Conservation (phyloP, 2,113 vertebrate genomes). For the Ochotona princeps region DNA sequence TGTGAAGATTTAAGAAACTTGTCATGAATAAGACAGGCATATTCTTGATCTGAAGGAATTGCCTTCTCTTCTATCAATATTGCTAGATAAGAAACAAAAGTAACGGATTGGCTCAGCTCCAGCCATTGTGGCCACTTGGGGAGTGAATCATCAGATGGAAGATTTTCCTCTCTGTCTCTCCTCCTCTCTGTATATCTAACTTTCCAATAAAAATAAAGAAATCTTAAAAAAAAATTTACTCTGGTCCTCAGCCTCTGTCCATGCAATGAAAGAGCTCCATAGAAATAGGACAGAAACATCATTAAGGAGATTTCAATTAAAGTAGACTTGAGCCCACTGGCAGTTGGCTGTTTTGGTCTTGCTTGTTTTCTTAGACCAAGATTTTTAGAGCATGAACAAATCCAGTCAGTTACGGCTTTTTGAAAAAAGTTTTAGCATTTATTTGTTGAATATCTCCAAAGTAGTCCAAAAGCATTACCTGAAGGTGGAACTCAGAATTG, state of each 20-base stretch:
- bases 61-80: background rate
- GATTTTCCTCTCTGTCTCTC: too few species aligned
- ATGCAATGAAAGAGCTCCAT: background rate
- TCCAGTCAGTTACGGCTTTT: conserved; percentile 8
- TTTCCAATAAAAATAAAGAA: too few species aligned
- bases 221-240: background rate
- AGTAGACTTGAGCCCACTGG: background rate
- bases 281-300: background rate
- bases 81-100: background rate
- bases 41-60: background rate
- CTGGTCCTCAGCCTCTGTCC: background rate
- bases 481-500: conserved; percentile 73
- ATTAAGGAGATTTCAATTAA: background rate
- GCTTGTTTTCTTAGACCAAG: conserved; percentile 3
- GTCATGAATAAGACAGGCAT: background rate
- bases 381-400: conserved; percentile 68
- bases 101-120: background rate
- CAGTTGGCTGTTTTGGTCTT: background rate
- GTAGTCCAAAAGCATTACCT: conserved; percentile 70
- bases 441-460: conserved; percentile 78
- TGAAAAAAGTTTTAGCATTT: conserved; percentile 69
- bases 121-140: too few species aligned
- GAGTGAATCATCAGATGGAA: too few species aligned
- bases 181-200: too few species aligned
- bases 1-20: background rate